A percentile compares a stretch with the other conserved stretches of the same genome.
These are phyloP conservation scores for Rhysida immarginata DNA, from an alignment of 1,140 invertebrate species.

Conservation along the genomic window DNA sequence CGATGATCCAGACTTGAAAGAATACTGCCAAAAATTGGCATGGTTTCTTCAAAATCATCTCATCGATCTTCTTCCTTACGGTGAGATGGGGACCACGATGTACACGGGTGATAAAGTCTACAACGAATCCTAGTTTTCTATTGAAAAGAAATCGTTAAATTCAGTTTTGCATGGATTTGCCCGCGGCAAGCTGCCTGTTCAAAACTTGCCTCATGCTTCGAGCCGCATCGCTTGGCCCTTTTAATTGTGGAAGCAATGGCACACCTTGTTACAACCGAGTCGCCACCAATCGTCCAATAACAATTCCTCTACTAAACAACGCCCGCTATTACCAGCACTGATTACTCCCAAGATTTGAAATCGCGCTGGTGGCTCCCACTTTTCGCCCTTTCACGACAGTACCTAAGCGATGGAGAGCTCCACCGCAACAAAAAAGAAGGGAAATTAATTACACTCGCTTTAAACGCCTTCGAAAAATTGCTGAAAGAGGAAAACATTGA, in stretches of 20 bases:
- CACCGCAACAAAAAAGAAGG: too few relatives aligned
- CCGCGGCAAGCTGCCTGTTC: background rate
- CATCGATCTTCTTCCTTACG: constrained; percentile 8
- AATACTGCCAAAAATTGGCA: constrained; percentile 17
- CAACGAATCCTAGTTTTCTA: background rate
- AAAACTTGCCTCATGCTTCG: background rate
- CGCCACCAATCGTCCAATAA: background rate
- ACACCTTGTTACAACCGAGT: background rate
- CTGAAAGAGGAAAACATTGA: too few relatives aligned
- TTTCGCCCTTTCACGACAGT: too few relatives aligned
- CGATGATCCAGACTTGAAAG: constrained; percentile 11
- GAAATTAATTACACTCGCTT: too few relatives aligned
- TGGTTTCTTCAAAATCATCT: constrained; percentile 19
- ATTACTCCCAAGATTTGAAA: too few relatives aligned
- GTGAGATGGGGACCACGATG: background rate
- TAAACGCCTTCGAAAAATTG: too few relatives aligned
- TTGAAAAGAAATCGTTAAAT: constrained; percentile 1
- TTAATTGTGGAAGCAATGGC: background rate
- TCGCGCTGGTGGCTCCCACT: too few relatives aligned
- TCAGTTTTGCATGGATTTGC: constrained; percentile 2
- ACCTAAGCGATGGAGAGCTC: too few relatives aligned
- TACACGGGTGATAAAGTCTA: background rate
- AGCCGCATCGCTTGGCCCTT: background rate
- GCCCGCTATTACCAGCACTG: background rate
- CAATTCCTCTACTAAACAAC: background rate